phyloP scores from a whole-genome alignment of 2,113 vertebrate species.

The Nibea coibor region DNA sequence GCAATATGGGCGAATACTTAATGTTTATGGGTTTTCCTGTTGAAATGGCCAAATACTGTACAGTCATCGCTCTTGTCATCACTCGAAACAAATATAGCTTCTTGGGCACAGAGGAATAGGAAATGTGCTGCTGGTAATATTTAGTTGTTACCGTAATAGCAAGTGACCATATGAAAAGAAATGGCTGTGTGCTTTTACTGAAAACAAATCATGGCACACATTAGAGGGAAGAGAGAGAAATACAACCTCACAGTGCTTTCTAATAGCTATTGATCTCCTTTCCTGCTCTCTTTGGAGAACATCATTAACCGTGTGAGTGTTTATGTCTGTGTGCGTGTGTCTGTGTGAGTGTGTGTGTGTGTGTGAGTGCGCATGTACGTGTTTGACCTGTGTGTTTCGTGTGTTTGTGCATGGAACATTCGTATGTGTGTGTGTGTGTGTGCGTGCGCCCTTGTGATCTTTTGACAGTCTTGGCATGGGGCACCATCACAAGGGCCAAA shows the following conservation, averaged over 20 bases:
- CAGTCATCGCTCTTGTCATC: slow-evolving; percentile 30
- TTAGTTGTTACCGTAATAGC: slow-evolving; percentile 72
- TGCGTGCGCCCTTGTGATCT: slow-evolving; percentile 39
- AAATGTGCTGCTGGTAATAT: slow-evolving; percentile 69
- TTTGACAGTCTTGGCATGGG: slow-evolving; percentile 52
- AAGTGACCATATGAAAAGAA: slow-evolving; percentile 57
- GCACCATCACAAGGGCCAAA: slow-evolving; percentile 43
- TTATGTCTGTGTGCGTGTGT: slow-evolving; percentile 12
- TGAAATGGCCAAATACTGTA: slow-evolving; percentile 31
- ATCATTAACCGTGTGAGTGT: slow-evolving; percentile 39
- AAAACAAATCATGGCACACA: slow-evolving; percentile 68
- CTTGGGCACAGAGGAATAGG: slow-evolving; percentile 17
- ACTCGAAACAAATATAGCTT: slow-evolving; percentile 52
- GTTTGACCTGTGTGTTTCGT: background rate
- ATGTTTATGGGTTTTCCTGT: background rate
- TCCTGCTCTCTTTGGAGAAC: slow-evolving; percentile 51
- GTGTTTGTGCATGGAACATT: background rate
- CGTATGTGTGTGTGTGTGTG: slow-evolving; percentile 19
- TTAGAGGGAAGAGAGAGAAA: slow-evolving; percentile 70
- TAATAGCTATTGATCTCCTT: slow-evolving; percentile 79
- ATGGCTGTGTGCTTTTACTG: slow-evolving; percentile 67
- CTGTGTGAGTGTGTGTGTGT: background rate
- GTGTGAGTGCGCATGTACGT: background rate
- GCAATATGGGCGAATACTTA: background rate
- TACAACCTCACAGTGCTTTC: slow-evolving; percentile 61